Conservation (phyloP, 2,888 invertebrate species). For the Drosophila hamatofila region DNA sequence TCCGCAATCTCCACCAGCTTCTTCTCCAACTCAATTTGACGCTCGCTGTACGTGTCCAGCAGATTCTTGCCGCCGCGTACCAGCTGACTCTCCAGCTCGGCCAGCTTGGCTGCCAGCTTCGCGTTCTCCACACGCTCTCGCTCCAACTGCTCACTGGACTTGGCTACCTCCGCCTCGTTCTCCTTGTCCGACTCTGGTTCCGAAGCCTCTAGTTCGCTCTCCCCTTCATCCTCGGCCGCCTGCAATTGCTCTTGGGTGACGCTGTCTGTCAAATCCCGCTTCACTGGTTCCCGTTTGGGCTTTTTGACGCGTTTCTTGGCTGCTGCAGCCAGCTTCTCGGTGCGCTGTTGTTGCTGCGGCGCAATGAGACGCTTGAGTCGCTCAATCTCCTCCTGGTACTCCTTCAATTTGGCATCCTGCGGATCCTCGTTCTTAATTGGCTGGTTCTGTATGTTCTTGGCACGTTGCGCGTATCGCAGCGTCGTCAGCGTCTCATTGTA, state of each 20-base stretch:
- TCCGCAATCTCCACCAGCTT: conserved; percentile 95
- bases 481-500: conserved; percentile 99
- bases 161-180: conserved; percentile 81
- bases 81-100: conserved; percentile 96
- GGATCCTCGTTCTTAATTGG: conserved; percentile 99
- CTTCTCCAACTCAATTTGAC: conserved; percentile 95
- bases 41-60: conserved; percentile 97
- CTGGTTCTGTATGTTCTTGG: conserved; percentile 99
- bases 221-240: conserved; percentile 80
- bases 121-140: conserved; percentile 91
- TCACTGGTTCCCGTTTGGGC: conserved; percentile 78
- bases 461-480: conserved; percentile 97
- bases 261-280: conserved; percentile 58
- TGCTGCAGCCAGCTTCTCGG: conserved; percentile 65
- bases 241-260: conserved; percentile 52
- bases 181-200: conserved; percentile 84
- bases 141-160: conserved; percentile 86
- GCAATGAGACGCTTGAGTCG: conserved; percentile 87
- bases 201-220: conserved; percentile 80
- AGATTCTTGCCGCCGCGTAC: conserved; percentile 97
- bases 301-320: conserved; percentile 76
- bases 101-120: conserved; percentile 91
- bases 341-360: conserved; percentile 85
- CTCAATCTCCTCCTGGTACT: conserved; percentile 97
- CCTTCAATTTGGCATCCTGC: conserved; percentile 97